Percentiles rank a stretch among this genome's conserved stretches.
Evolutionary conservation across 2,113 vertebrate genomes (phyloP).

Genomic region (Ranitomeya variabilis): DNA sequence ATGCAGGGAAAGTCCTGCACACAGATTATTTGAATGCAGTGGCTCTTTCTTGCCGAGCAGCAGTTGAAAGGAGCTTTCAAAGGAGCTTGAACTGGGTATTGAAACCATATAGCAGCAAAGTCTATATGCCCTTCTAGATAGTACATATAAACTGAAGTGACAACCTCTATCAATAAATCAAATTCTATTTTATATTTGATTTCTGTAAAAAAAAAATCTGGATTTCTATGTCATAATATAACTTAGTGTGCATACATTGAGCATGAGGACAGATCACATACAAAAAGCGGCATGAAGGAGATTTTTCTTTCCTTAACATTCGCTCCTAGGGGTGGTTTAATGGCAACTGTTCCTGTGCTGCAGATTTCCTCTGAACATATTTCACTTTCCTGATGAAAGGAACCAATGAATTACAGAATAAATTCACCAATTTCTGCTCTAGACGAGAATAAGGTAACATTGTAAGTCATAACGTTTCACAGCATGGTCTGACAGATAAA

Average conservation of each 20-base stretch:
- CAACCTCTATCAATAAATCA: too few relatives aligned
- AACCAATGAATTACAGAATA: slow-evolving; percentile 18
- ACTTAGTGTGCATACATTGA: background rate
- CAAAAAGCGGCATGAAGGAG: background rate
- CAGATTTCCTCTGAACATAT: slow-evolving; percentile 29
- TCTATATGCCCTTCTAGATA: too few relatives aligned
- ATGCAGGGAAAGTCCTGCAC: too few relatives aligned
- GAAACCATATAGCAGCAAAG: too few relatives aligned
- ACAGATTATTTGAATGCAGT: too few relatives aligned
- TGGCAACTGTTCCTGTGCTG: background rate
- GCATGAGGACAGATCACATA: too few relatives aligned
- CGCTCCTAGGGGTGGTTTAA: background rate
- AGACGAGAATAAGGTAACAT: slow-evolving; percentile 5
- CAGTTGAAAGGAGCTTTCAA: too few relatives aligned
- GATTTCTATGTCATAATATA: background rate
- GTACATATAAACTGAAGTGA: too few relatives aligned
- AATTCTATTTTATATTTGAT: too few relatives aligned
- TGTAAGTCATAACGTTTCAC: slow-evolving; percentile 30
- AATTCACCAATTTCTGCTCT: slow-evolving; percentile 7
- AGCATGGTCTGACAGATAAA: slow-evolving; percentile 40
- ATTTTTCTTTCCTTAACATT: background rate
- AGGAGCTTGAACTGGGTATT: too few relatives aligned
- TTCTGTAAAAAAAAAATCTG: too few relatives aligned
- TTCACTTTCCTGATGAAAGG: slow-evolving; percentile 16
- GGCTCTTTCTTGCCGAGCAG: too few relatives aligned